These are phyloP conservation scores for Brachirus orientalis DNA, from an alignment of 2,113 vertebrate species.

Conservation along the genomic window DNA sequence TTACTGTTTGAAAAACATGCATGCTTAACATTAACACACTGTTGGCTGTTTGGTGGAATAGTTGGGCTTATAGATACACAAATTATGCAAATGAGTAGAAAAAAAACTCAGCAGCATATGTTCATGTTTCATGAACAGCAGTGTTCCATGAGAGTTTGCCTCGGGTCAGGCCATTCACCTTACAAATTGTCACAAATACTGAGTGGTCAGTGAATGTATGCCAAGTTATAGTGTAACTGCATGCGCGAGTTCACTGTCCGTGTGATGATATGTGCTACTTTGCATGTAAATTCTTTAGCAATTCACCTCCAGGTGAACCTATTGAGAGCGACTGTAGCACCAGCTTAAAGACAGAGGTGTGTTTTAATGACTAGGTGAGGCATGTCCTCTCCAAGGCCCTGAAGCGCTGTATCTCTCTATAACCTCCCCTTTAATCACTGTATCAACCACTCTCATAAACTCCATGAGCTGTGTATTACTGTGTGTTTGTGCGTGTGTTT, in stretches of 20 bases:
- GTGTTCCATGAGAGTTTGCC: slow-evolving; percentile 21
- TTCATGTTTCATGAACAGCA: slow-evolving; percentile 12
- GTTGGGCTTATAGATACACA: slow-evolving; percentile 18
- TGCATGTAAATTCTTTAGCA: slow-evolving; percentile 78
- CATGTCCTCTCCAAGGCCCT: slow-evolving; percentile 81
- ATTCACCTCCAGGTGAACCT: slow-evolving; percentile 80
- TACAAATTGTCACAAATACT: slow-evolving; percentile 33
- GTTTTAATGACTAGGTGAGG: slow-evolving; percentile 80
- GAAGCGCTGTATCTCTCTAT: slow-evolving; percentile 75
- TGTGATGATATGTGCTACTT: slow-evolving; percentile 74
- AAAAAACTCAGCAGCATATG: neutral
- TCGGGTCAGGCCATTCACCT: slow-evolving; percentile 34
- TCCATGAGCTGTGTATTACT: slow-evolving; percentile 74
- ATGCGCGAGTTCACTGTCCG: slow-evolving; percentile 49
- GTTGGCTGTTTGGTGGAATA: slow-evolving; percentile 28
- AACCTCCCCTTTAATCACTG: slow-evolving; percentile 85
- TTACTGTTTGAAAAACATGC: slow-evolving; percentile 36
- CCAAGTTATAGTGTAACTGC: slow-evolving; percentile 27
- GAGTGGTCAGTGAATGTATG: slow-evolving; percentile 49
- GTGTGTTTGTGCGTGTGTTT: slow-evolving; percentile 45
- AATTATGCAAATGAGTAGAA: slow-evolving; percentile 37
- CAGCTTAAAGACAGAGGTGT: slow-evolving; percentile 78
- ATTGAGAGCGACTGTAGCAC: slow-evolving; percentile 59
- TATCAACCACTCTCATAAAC: slow-evolving; percentile 80
- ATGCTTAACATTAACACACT: slow-evolving; percentile 28